Base-by-base conservation (phyloP, 2,888 invertebrate species). In the Drosophila phalerata region DNA sequence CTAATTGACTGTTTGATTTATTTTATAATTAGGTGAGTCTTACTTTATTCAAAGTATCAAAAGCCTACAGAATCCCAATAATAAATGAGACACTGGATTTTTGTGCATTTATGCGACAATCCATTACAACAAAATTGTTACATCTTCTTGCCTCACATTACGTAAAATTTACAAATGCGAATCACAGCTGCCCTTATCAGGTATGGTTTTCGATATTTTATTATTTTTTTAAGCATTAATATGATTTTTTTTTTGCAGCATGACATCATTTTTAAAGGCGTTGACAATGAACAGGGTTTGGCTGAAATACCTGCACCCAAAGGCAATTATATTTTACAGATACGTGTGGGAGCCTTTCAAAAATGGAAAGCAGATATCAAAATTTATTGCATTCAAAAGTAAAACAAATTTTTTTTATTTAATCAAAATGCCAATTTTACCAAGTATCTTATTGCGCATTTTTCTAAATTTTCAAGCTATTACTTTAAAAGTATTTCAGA, bases 221-320 rank as follows among this genome's bases (percentile, higher is more conserved):
- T 1, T 9, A 15, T 38, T 15, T 3, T 15, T 15, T 3, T 17
- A 4, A 38, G 9, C 15, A 17, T 9, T 17, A 10, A 17, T 17
- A 17, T 15, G 3, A n/a, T 9, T 15, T 17, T 15, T 15, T 17
- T 15, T 17, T 4, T n/a, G 38, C 38, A 70, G 64, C 45, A 63
- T 2, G 38, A 68, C 17, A 11, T 73, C 3, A 48, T 58, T 22
- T 10, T 61, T 0, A 47, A 68, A 4, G 71, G 65, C 4, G 45
- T 45, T 30, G 4, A 32, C 5, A 5, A 48, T 17, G 53, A 32
- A 9, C 17, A 42, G 3, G 10, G 49, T 5, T 9, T 75, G 1
- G 13, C 34, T 5, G 22, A 63, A 3, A 48, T 81, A n/a, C 79
- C 81, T 0, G 34, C 53, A 10, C 75, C 81, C 0, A 62, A 49